A percentile compares a stretch with the other conserved stretches of the same genome.
Conservation (phyloP, 2,113 vertebrate genomes). For the Lucifuga dentata region DNA sequence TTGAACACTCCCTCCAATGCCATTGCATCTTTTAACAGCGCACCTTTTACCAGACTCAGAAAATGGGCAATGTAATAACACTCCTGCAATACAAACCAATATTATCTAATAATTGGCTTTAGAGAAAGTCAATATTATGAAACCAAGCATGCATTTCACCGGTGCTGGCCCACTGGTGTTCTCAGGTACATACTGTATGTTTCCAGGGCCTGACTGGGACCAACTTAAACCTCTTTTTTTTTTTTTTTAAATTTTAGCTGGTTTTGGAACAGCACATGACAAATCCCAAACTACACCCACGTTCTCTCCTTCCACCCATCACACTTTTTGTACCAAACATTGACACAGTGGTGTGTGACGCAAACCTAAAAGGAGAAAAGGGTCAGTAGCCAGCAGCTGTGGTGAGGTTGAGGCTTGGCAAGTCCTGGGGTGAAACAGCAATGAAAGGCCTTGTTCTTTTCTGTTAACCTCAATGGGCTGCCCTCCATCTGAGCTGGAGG, state of each 20-base stretch:
- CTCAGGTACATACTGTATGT: conserved; percentile 30
- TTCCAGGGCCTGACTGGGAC: conserved; percentile 50
- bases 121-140: conserved; percentile 50
- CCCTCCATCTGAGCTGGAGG: conserved; percentile 51
- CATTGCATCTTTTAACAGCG: conserved; percentile 21
- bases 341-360: conserved; percentile 61
- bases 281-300: conserved; percentile 45
- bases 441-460: conserved; percentile 78
- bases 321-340: conserved; percentile 54
- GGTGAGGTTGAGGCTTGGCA: conserved; percentile 66
- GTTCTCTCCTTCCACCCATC: conserved; percentile 41
- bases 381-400: conserved; percentile 70
- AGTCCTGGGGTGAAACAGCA: conserved; percentile 59
- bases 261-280: conserved; percentile 56
- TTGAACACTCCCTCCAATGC: conserved; percentile 5
- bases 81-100: conserved; percentile 11
- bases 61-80: conserved; percentile 6
- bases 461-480: conserved; percentile 52
- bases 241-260: conserved; percentile 57
- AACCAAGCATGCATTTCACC: conserved; percentile 29
- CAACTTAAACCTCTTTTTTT: conserved; percentile 38
- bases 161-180: conserved; percentile 23
- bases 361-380: conserved; percentile 55
- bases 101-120: conserved; percentile 20
- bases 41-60: not conserved